phyloP scores from a whole-genome alignment of 2,797 vertebrate genomes.

The Oreortyx pictus region DNA sequence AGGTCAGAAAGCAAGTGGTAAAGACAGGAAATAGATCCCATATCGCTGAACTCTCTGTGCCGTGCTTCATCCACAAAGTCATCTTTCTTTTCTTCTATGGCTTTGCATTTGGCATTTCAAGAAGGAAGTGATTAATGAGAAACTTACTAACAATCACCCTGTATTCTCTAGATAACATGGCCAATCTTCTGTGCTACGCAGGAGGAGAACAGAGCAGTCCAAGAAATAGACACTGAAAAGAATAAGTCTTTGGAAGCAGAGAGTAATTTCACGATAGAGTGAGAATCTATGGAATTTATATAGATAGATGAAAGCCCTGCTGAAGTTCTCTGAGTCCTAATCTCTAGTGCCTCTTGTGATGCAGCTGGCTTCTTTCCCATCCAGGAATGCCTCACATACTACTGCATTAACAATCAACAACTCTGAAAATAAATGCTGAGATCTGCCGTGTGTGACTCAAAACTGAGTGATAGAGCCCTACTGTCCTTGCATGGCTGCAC shows the following conservation, averaged over 20 bases:
- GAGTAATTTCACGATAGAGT: constrained; percentile 51
- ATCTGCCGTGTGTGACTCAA: not conserved
- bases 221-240: constrained; percentile 13
- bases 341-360: not conserved
- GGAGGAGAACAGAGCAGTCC: not conserved
- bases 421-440: not conserved
- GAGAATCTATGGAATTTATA: constrained; percentile 35
- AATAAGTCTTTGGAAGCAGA: constrained; percentile 15
- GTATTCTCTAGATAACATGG: constrained; percentile 2
- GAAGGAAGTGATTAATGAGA: constrained; percentile 9
- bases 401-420: not conserved
- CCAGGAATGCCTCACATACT: constrained; percentile 14
- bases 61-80: constrained; percentile 24
- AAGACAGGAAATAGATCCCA: not conserved
- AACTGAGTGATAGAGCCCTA: not conserved
- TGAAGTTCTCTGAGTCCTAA: not conserved
- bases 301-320: constrained; percentile 1
- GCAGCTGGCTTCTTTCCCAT: not conserved
- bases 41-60: not conserved
- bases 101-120: not conserved
- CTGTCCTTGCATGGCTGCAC: not conserved
- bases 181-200: not conserved
- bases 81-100: constrained; percentile 29
- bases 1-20: not conserved
- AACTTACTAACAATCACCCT: constrained; percentile 4